Conservation (phyloP, 1,140 invertebrate species). For the Papilio polytes region DNA sequence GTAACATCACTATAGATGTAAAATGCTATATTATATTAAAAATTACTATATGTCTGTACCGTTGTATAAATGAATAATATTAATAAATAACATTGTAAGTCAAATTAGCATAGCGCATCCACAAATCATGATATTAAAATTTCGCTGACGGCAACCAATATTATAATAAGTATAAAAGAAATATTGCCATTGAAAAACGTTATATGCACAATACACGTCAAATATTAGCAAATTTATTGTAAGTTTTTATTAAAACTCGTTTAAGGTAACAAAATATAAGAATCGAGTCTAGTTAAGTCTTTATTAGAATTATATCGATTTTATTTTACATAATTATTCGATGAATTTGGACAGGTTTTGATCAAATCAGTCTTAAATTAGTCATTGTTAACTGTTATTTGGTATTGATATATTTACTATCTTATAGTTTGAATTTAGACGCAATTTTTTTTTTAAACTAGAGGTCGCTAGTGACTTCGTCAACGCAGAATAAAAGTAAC, state of each 20-base stretch:
- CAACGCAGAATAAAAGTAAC: too few relatives aligned
- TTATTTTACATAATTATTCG: slow-evolving; percentile 13
- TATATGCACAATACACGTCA: slow-evolving; percentile 34
- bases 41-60: neutral
- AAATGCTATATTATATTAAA: neutral
- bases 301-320: slow-evolving; percentile 10
- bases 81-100: slow-evolving; percentile 32
- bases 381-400: neutral
- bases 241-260: neutral
- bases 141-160: slow-evolving; percentile 4
- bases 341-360: neutral
- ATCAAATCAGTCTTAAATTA: neutral
- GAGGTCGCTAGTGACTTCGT: too few relatives aligned
- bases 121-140: slow-evolving; percentile 39
- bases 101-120: slow-evolving; percentile 29
- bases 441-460: neutral
- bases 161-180: slow-evolving; percentile 29
- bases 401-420: neutral
- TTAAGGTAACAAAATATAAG: slow-evolving; percentile 3
- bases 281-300: neutral
- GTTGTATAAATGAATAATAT: slow-evolving; percentile 6
- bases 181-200: slow-evolving; percentile 24
- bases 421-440: neutral
- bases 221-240: slow-evolving; percentile 31
- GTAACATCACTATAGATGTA: neutral